These are phyloP conservation scores for Holotrichia oblita DNA, from an alignment of 1,140 invertebrate genomes.

Conservation along the genomic window DNA sequence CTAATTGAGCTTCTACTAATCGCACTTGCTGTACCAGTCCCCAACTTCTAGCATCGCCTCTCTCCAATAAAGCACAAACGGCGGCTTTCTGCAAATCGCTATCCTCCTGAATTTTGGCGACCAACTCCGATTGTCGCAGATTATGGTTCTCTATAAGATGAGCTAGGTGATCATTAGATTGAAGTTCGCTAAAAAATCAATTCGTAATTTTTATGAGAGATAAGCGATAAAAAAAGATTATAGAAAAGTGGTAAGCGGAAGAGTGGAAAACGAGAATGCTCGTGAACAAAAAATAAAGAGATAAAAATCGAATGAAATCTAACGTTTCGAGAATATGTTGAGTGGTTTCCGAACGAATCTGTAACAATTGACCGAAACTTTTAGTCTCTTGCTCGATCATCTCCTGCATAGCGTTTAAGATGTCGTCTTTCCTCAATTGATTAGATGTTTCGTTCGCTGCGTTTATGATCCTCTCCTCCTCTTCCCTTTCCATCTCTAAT, in stretches of 20 bases:
- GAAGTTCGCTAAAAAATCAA: conserved; percentile 63
- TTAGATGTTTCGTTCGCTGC: conserved; percentile 53
- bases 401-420: conserved; percentile 72
- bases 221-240: too few species aligned
- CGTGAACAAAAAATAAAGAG: too few species aligned
- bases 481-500: conserved; percentile 70
- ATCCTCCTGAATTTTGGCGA: conserved; percentile 70
- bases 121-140: conserved; percentile 66
- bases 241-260: too few species aligned
- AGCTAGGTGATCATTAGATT: conserved; percentile 67
- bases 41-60: conserved; percentile 78
- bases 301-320: conserved; percentile 41
- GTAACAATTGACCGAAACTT: conserved; percentile 54
- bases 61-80: conserved; percentile 75
- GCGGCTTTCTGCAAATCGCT: conserved; percentile 78
- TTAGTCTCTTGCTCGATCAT: conserved; percentile 70
- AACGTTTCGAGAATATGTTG: conserved; percentile 57
- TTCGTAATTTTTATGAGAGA: too few species aligned
- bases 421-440: conserved; percentile 62
- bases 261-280: too few species aligned
- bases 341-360: conserved; percentile 53
- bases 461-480: conserved; percentile 64
- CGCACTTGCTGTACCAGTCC: conserved; percentile 81
- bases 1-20: conserved; percentile 79
- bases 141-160: conserved; percentile 71